Evolutionary conservation across 2,888 invertebrate genomes (phyloP).

Genomic region (Yponomeuta sedellus): DNA sequence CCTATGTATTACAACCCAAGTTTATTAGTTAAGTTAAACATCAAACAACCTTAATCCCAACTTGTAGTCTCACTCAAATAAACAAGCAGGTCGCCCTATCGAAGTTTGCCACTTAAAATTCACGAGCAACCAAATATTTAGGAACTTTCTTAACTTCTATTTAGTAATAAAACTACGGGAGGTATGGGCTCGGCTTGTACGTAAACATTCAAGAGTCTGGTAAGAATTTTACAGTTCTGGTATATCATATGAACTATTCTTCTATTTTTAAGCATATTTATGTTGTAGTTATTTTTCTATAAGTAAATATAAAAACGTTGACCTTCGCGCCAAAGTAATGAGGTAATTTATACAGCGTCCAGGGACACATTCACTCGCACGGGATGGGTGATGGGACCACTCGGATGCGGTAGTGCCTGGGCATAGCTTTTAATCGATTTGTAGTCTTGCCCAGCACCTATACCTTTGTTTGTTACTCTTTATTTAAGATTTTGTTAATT

Average conservation of each 20-base stretch:
- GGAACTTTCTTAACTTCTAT: not conserved
- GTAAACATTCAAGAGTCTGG: not conserved
- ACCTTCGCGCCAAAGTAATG: too few relatives aligned
- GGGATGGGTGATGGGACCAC: too few relatives aligned
- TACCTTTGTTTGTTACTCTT: too few relatives aligned
- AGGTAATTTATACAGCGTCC: too few relatives aligned
- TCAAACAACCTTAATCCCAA: not conserved
- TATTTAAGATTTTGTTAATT: too few relatives aligned
- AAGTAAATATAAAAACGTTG: too few relatives aligned
- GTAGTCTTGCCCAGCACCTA: too few relatives aligned
- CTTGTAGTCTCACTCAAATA: not conserved
- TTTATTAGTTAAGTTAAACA: not conserved
- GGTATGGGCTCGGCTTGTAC: not conserved
- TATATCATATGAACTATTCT: not conserved
- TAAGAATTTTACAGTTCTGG: not conserved
- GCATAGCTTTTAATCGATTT: too few relatives aligned
- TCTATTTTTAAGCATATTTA: not conserved
- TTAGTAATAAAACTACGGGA: not conserved
- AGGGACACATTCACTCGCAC: too few relatives aligned
- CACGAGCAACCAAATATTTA: not conserved
- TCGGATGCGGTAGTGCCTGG: too few relatives aligned
- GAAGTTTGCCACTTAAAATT: not conserved
- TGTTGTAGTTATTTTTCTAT: too few relatives aligned
- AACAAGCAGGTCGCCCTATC: not conserved
- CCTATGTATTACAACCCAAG: not conserved